A percentile compares a stretch with the other conserved stretches of the same genome.
Evolutionary conservation across 2,797 vertebrate genomes (phyloP).

Genomic region (Silurus aristotelis): DNA sequence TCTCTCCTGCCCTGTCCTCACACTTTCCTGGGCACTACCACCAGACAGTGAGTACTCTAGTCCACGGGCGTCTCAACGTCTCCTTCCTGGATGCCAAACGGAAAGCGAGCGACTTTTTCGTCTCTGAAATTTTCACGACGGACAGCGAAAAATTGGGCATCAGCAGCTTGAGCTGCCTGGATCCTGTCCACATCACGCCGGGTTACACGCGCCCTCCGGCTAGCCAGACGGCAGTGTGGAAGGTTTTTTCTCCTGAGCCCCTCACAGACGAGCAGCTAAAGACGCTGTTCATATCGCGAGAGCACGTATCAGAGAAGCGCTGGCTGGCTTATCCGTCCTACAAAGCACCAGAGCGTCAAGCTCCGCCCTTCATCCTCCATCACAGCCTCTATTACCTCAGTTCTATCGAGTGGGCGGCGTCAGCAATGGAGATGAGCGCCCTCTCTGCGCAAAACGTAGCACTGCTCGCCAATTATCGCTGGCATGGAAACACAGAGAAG

Average conservation of each 20-base stretch:
- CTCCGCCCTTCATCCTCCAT: constrained; percentile 84
- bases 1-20: constrained; percentile 77
- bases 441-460: constrained; percentile 85
- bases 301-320: constrained; percentile 69
- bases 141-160: constrained; percentile 76
- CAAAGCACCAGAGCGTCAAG: constrained; percentile 69
- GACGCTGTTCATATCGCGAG: constrained; percentile 81
- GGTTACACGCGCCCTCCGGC: constrained; percentile 65
- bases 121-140: constrained; percentile 76
- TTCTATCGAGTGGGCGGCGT: constrained; percentile 84
- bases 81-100: constrained; percentile 77
- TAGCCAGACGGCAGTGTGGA: constrained; percentile 78
- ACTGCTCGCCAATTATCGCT: constrained; percentile 86
- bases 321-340: constrained; percentile 89
- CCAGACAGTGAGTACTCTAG: constrained; percentile 80
- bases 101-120: constrained; percentile 64
- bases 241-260: constrained; percentile 78
- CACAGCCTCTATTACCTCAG: constrained; percentile 85
- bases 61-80: constrained; percentile 84
- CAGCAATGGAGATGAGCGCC: constrained; percentile 91
- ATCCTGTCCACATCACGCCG: constrained; percentile 69
- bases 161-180: constrained; percentile 73
- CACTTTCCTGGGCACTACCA: constrained; percentile 79
- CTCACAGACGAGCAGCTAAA: constrained; percentile 79
- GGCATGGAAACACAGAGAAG: constrained; percentile 73